These are phyloP conservation scores for Pseudomugil gertrudae DNA, from an alignment of 2,797 vertebrate species.

Conservation along the genomic window DNA sequence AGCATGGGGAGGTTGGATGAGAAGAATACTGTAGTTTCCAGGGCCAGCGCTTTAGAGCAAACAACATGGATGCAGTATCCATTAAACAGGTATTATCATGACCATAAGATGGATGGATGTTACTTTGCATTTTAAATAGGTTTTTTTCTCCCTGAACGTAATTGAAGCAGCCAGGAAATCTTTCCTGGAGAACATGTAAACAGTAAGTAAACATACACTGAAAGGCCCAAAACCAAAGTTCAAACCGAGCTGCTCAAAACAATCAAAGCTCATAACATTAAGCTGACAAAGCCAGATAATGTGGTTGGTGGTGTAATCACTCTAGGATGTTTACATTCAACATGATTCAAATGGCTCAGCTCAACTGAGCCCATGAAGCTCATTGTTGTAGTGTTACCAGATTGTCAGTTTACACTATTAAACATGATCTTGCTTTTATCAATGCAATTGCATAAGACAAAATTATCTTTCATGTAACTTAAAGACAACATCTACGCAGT, in stretches of 20 bases:
- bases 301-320: neutral
- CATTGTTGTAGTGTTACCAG: too few species aligned
- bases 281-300: neutral
- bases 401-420: too few species aligned
- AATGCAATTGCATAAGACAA: too few species aligned
- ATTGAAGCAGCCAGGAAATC: too few species aligned
- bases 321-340: neutral
- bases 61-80: conserved; percentile 15
- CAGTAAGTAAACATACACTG: too few species aligned
- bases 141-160: too few species aligned
- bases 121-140: neutral
- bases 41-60: conserved; percentile 20
- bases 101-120: neutral
- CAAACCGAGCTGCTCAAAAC: neutral
- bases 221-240: neutral
- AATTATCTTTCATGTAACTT: too few species aligned
- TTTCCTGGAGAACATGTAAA: neutral
- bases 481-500: too few species aligned
- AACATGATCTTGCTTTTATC: too few species aligned
- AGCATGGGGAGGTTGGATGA: conserved; percentile 21
- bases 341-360: neutral
- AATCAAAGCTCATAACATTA: neutral
- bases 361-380: too few species aligned
- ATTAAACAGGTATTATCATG: conserved; percentile 55
- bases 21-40: conserved; percentile 26